These are phyloP conservation scores for Chrysoperla carnea DNA, from an alignment of 1,140 invertebrate species.

Conservation along the genomic window DNA sequence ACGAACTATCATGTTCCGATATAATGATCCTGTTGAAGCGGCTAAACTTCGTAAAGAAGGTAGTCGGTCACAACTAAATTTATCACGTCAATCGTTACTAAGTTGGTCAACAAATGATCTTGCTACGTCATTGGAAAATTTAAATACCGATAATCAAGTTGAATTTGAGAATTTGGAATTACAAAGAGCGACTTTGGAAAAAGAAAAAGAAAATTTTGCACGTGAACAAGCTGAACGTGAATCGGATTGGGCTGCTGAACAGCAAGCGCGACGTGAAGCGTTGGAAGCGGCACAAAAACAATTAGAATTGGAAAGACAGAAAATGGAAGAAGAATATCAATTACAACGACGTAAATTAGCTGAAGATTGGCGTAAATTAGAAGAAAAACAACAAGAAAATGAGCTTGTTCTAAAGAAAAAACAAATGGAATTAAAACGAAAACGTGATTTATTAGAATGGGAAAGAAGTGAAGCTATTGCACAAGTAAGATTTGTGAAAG, in stretches of 20 bases:
- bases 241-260: background rate
- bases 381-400: slow-evolving; percentile 24
- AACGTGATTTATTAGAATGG: background rate
- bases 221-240: slow-evolving; percentile 21
- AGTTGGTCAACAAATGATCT: slow-evolving; percentile 70
- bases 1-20: slow-evolving; percentile 81
- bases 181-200: slow-evolving; percentile 28
- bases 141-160: slow-evolving; percentile 22
- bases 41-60: slow-evolving; percentile 62
- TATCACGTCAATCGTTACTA: slow-evolving; percentile 66
- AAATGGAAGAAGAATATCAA: slow-evolving; percentile 37
- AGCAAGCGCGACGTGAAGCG: slow-evolving; percentile 12
- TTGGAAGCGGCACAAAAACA: slow-evolving; percentile 18
- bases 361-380: slow-evolving; percentile 27
- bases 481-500: background rate
- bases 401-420: background rate
- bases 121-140: slow-evolving; percentile 57
- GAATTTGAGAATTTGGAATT: slow-evolving; percentile 24
- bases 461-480: background rate
- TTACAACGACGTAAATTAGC: slow-evolving; percentile 31
- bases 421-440: background rate
- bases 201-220: slow-evolving; percentile 27
- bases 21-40: slow-evolving; percentile 82
- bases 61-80: slow-evolving; percentile 45
- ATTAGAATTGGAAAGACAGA: slow-evolving; percentile 25